phyloP scores from a whole-genome alignment of 2,888 invertebrate genomes.

The Chloroclysta siterata region DNA sequence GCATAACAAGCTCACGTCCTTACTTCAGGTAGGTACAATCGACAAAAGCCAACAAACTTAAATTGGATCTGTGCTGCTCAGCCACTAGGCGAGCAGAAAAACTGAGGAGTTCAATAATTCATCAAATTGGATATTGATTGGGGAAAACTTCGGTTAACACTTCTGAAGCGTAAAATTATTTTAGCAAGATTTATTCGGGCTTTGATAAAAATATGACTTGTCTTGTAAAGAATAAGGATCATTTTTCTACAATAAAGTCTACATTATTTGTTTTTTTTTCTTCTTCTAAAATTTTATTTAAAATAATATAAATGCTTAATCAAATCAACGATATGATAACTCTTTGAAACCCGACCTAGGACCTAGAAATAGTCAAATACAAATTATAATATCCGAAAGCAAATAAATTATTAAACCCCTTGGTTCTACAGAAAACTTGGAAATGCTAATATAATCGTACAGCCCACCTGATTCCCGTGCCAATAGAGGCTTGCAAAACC shows the following conservation, averaged over 20 bases:
- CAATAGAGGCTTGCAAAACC: too few species aligned
- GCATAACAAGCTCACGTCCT: neutral
- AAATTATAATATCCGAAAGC: neutral
- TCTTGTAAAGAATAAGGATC: neutral
- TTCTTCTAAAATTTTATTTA: too few species aligned
- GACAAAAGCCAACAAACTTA: slow-evolving; percentile 68
- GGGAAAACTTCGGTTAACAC: slow-evolving; percentile 23
- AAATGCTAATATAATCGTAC: too few species aligned
- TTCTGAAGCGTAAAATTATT: slow-evolving; percentile 24
- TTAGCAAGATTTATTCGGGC: neutral
- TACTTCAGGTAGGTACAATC: slow-evolving; percentile 48
- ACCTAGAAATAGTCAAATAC: neutral
- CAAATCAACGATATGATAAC: too few species aligned
- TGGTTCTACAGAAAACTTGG: neutral
- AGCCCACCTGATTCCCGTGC: too few species aligned
- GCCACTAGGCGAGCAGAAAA: slow-evolving; percentile 50
- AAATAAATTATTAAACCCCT: slow-evolving; percentile 5
- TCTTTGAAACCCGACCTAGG: too few species aligned
- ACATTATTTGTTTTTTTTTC: too few species aligned
- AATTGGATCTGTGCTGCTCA: slow-evolving; percentile 62
- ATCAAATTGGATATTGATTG: slow-evolving; percentile 53
- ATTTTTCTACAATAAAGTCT: neutral
- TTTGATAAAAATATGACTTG: neutral
- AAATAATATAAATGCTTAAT: too few species aligned
- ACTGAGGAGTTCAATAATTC: slow-evolving; percentile 53